Evolutionary conservation across 2,797 vertebrate genomes (phyloP).

Genomic region (Sebastes steindachneri): DNA sequence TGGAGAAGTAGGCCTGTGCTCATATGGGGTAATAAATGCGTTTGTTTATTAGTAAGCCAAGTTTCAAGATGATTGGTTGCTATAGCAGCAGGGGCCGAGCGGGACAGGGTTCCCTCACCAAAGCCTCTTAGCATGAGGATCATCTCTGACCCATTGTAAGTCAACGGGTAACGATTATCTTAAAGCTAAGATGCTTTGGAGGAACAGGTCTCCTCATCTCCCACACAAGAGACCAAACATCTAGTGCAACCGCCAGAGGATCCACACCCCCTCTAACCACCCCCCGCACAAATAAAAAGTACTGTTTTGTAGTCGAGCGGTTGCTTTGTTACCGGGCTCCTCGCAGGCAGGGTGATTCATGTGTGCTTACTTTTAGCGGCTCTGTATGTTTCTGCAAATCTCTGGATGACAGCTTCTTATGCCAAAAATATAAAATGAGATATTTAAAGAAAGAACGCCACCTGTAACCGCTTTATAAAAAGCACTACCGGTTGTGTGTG

Average conservation of each 20-base stretch:
- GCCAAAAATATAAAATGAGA: slow-evolving; percentile 63
- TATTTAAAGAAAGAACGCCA: slow-evolving; percentile 54
- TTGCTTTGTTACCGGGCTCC: slow-evolving; percentile 48
- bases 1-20: slow-evolving; percentile 13
- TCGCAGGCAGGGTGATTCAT: slow-evolving; percentile 63
- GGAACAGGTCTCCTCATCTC: slow-evolving; percentile 52
- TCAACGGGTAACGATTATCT: slow-evolving; percentile 68
- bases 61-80: slow-evolving; percentile 39
- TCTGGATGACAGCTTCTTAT: slow-evolving; percentile 45
- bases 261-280: background rate
- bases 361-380: slow-evolving; percentile 54
- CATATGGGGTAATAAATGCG: slow-evolving; percentile 32
- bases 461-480: slow-evolving; percentile 48
- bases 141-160: slow-evolving; percentile 63
- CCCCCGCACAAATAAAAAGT: slow-evolving; percentile 27
- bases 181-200: slow-evolving; percentile 60
- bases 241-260: slow-evolving; percentile 31
- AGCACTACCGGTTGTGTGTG: slow-evolving; percentile 9
- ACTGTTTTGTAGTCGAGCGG: slow-evolving; percentile 29
- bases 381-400: slow-evolving; percentile 52
- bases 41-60: slow-evolving; percentile 33
- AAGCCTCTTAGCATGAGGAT: slow-evolving; percentile 70
- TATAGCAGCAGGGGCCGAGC: slow-evolving; percentile 16
- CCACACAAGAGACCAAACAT: slow-evolving; percentile 47
- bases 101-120: slow-evolving; percentile 35